Evolutionary conservation across 2,113 vertebrate species (phyloP).

Genomic region (Halichoeres trimaculatus): DNA sequence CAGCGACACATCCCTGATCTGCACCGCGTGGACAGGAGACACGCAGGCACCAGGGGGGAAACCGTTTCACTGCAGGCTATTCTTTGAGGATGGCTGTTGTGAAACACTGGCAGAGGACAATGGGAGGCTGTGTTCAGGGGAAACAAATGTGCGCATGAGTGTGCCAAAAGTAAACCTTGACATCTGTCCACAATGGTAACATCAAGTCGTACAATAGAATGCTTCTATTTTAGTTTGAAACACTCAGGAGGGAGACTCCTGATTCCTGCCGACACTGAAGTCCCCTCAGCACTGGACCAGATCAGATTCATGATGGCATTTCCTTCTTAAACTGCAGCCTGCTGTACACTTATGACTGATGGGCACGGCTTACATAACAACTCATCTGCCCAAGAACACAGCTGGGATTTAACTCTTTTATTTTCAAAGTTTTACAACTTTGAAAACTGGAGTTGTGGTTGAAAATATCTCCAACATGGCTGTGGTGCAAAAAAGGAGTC

Average conservation of each 20-base stretch:
- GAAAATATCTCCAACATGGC: too few relatives aligned
- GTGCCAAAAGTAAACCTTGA: slow-evolving; percentile 17
- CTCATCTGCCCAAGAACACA: neutral
- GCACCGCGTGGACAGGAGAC: slow-evolving; percentile 66
- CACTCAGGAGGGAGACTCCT: neutral
- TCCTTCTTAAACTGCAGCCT: neutral
- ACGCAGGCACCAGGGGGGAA: slow-evolving; percentile 75
- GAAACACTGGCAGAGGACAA: slow-evolving; percentile 37
- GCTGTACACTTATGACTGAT: neutral
- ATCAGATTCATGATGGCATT: slow-evolving; percentile 4
- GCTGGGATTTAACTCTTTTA: neutral
- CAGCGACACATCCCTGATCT: slow-evolving; percentile 42
- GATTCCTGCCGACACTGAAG: neutral
- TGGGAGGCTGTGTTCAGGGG: slow-evolving; percentile 7
- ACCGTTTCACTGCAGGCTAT: slow-evolving; percentile 37
- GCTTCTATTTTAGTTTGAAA: neutral
- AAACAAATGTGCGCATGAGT: slow-evolving; percentile 8
- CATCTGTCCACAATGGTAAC: neutral
- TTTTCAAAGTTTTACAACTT: neutral
- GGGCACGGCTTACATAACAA: slow-evolving; percentile 11
- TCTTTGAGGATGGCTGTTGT: slow-evolving; percentile 55
- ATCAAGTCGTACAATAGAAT: neutral
- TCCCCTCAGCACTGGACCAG: neutral
- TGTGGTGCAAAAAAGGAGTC: too few relatives aligned
- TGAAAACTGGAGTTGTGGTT: neutral